Evolutionary conservation across 1,140 invertebrate genomes (phyloP).

Genomic region (Ceratina australensis): DNA sequence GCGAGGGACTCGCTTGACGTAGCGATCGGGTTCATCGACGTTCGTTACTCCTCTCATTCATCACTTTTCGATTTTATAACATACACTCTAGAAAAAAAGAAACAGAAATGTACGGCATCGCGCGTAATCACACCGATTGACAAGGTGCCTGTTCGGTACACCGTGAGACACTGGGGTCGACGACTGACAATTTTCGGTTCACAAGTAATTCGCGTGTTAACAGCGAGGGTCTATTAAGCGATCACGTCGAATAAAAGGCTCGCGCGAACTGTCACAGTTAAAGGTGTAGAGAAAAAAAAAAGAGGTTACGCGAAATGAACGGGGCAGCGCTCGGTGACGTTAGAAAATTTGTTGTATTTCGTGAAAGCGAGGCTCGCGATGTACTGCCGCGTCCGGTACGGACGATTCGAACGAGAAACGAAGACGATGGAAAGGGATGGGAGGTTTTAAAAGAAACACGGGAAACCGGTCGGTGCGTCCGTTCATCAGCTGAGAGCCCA

Average conservation of each 20-base stretch:
- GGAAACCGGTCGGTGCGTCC: slow-evolving; percentile 62
- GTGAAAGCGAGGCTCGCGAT: too few species aligned
- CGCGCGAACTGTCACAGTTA: slow-evolving; percentile 8
- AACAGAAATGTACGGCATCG: not conserved
- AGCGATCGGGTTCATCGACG: not conserved
- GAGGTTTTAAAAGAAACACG: slow-evolving; percentile 28
- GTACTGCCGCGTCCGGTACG: not conserved
- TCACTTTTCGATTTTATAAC: not conserved
- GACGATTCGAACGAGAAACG: slow-evolving; percentile 7
- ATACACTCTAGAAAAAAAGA: not conserved
- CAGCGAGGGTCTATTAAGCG: not conserved
- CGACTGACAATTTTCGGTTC: not conserved
- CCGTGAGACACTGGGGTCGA: not conserved
- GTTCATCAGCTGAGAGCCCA: slow-evolving; percentile 72
- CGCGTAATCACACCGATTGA: not conserved
- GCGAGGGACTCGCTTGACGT: too few species aligned
- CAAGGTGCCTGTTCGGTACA: not conserved
- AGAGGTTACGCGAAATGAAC: slow-evolving; percentile 22
- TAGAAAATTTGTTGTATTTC: not conserved
- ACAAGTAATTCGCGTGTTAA: not conserved
- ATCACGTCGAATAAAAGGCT: not conserved
- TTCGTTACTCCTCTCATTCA: not conserved
- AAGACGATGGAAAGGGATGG: not conserved
- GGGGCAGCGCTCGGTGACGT: not conserved
- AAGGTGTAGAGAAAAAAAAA: too few species aligned